Base-by-base conservation (phyloP, 2,888 invertebrate species). In the Cataglyphis livida region DNA sequence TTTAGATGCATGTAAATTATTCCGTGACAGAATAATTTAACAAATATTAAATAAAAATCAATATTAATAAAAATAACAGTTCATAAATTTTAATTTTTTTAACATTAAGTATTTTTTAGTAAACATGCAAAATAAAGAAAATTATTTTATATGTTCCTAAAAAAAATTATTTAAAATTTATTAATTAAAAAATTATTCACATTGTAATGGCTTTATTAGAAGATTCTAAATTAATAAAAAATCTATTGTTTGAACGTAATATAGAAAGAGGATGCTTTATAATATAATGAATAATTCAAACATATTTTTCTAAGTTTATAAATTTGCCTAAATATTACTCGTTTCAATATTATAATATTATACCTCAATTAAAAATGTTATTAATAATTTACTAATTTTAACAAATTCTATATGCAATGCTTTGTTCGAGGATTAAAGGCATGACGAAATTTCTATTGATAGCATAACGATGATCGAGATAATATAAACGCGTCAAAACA, bases 381-480 rank as follows among this genome's bases (percentile, higher is more conserved):
- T 51, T 51, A 51, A 51, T 51, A 6, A 51, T 32, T n/a, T 41
- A 6, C 25, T 28, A 59, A 15, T 61, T 73, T 73, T 12, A 41
- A 73, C 12, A 61, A 12, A n/a, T 64, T 15, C 6, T 7, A 62
- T 9, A 73, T 64, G 64, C 21, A 75, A 48, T 21, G 62, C 41
- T 32, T 62, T 4, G 6, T 21, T 9, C 21, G 44, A 7, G 7
- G n/a, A 51, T 51, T n/a, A 51, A 32, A 61, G 44, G 62, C 21
- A 54, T n/a, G 28, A n/a, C 44, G 15, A 74, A 75, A 51, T 48
- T 61, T 74, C 18, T n/a, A 64, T 75, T 21, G 9, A 54, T 57
- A 25, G 5, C 6, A 7, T n/a, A 41, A n/a, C 25, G 38, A 35
- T 12, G 51, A 66, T 38, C n/a, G 44, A 54, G 15, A 54, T 38